These are phyloP conservation scores for Xylocampa areola DNA, from an alignment of 2,888 invertebrate species.

Conservation along the genomic window DNA sequence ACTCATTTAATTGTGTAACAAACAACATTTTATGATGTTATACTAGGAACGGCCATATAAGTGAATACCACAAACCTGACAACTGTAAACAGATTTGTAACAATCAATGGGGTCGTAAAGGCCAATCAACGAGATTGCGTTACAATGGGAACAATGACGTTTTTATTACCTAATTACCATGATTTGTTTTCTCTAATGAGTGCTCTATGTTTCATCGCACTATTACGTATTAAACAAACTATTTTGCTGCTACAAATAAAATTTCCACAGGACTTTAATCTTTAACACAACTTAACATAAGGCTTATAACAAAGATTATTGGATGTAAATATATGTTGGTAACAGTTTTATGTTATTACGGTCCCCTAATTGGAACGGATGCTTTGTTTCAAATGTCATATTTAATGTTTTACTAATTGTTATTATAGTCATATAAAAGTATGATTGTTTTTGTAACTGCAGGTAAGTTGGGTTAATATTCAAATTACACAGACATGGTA, in stretches of 20 bases:
- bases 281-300: conserved; percentile 34
- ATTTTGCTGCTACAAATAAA: neutral
- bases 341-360: conserved; percentile 77
- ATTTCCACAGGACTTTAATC: conserved; percentile 40
- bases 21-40: conserved; percentile 50
- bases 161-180: conserved; percentile 87
- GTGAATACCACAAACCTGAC: conserved; percentile 54
- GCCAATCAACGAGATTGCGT: conserved; percentile 79
- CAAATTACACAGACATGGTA: conserved; percentile 3
- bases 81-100: conserved; percentile 85
- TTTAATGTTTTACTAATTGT: conserved; percentile 63
- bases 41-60: conserved; percentile 42
- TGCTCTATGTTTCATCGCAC: conserved; percentile 74
- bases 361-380: conserved; percentile 79
- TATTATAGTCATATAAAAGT: conserved; percentile 52
- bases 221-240: conserved; percentile 54
- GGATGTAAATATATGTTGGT: conserved; percentile 45
- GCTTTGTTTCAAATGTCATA: conserved; percentile 77
- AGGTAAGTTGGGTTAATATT: conserved; percentile 23
- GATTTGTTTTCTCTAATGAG: conserved; percentile 88
- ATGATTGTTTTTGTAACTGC: conserved; percentile 35
- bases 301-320: conserved; percentile 8
- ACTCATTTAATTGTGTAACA: conserved; percentile 56
- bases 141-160: conserved; percentile 80
- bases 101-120: conserved; percentile 81